phyloP scores from a whole-genome alignment of 2,113 vertebrate genomes.

The Mungos mungo region DNA sequence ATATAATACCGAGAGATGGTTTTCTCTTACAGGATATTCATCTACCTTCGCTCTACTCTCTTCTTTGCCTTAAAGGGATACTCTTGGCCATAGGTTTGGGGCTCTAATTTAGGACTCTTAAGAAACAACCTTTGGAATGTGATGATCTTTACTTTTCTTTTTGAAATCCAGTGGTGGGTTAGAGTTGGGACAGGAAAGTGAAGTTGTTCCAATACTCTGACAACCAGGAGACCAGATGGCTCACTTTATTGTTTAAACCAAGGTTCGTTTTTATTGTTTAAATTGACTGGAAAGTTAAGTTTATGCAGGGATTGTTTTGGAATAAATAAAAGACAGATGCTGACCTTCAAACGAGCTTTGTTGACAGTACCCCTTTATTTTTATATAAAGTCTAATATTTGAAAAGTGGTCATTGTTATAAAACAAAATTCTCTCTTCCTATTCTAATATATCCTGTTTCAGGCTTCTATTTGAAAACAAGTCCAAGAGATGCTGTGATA shows the following conservation, averaged over 20 bases:
- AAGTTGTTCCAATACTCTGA: neutral
- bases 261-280: constrained; percentile 41
- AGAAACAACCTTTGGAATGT: constrained; percentile 58
- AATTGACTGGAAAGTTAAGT: constrained; percentile 49
- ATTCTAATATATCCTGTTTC: constrained; percentile 61
- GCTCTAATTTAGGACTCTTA: constrained; percentile 59
- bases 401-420: constrained; percentile 67
- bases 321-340: constrained; percentile 31
- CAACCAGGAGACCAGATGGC: constrained; percentile 34
- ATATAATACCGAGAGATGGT: constrained; percentile 60
- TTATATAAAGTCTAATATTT: constrained; percentile 76
- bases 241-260: constrained; percentile 32
- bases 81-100: constrained; percentile 21
- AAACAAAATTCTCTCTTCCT: constrained; percentile 74
- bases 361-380: constrained; percentile 72
- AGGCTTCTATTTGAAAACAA: constrained; percentile 65
- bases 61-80: constrained; percentile 75
- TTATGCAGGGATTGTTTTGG: constrained; percentile 57
- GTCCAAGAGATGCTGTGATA: constrained; percentile 63
- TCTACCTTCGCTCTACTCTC: constrained; percentile 67
- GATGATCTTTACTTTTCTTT: constrained; percentile 42
- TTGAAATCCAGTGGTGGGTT: constrained; percentile 34
- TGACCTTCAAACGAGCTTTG: constrained; percentile 59
- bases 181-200: constrained; percentile 30
- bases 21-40: constrained; percentile 75